A percentile compares a stretch with the other conserved stretches of the same genome.
phyloP scores from a whole-genome alignment of 2,888 invertebrate species.

The Cylindroiulus punctatus region DNA sequence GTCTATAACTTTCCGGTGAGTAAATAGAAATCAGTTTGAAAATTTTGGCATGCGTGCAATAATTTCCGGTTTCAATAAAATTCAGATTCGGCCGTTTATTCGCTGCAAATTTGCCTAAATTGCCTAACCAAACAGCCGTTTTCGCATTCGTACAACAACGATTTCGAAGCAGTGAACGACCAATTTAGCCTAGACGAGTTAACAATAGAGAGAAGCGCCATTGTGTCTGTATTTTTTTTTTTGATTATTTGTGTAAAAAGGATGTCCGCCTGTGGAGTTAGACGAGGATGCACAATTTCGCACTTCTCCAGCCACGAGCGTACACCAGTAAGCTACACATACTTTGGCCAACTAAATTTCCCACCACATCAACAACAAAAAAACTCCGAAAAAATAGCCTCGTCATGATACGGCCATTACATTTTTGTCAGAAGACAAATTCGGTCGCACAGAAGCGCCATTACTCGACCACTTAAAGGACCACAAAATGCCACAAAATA shows the following conservation, averaged over 20 bases:
- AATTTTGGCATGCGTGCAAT: background rate
- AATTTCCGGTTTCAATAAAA: slow-evolving; percentile 43
- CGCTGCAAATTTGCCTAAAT: background rate
- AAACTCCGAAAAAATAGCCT: background rate
- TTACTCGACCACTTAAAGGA: slow-evolving; percentile 4
- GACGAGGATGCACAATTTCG: background rate
- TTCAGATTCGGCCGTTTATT: slow-evolving; percentile 41
- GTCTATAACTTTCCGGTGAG: background rate
- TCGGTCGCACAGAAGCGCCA: background rate
- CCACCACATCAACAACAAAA: background rate
- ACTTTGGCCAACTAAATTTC: background rate
- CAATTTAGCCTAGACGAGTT: slow-evolving; percentile 13
- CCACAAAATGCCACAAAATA: slow-evolving; percentile 29
- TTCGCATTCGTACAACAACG: slow-evolving; percentile 28
- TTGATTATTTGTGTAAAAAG: slow-evolving; percentile 21
- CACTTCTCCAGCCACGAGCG: background rate
- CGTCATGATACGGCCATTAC: slow-evolving; percentile 9
- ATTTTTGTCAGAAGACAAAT: background rate
- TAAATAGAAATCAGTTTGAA: background rate
- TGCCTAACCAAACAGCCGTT: slow-evolving; percentile 1
- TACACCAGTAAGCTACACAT: background rate
- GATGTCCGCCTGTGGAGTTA: slow-evolving; percentile 9
- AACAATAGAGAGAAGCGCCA: slow-evolving; percentile 14
- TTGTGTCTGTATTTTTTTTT: slow-evolving; percentile 19
- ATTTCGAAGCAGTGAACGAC: background rate